These are phyloP conservation scores for Ethmia dodecea DNA, from an alignment of 2,888 invertebrate species.

Conservation along the genomic window DNA sequence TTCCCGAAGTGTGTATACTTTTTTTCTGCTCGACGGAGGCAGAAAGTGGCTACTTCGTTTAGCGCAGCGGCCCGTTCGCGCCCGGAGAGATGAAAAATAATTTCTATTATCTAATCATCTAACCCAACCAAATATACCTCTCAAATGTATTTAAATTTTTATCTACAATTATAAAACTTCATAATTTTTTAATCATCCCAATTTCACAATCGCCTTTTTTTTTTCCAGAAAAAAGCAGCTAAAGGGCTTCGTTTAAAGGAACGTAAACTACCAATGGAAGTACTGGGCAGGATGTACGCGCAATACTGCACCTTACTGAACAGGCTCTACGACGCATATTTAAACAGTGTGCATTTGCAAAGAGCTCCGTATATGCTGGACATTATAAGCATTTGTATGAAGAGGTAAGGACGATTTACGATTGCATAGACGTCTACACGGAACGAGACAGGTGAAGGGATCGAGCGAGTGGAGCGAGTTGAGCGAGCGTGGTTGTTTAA, in stretches of 20 bases:
- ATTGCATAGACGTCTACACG: constrained; percentile 37
- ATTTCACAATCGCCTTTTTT: background rate
- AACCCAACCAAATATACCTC: too few species aligned
- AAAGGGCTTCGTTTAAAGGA: constrained; percentile 25
- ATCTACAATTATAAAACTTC: background rate
- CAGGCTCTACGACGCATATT: constrained; percentile 35
- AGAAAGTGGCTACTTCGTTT: too few species aligned
- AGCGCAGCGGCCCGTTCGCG: too few species aligned
- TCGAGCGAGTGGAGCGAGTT: too few species aligned
- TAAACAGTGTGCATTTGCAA: constrained; percentile 38
- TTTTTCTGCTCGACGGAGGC: too few species aligned
- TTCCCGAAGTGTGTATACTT: too few species aligned
- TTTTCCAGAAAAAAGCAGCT: constrained; percentile 21
- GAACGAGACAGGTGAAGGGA: too few species aligned
- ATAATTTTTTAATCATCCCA: too few species aligned
- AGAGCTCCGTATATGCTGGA: constrained; percentile 32
- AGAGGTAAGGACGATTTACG: constrained; percentile 34
- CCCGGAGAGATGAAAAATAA: too few species aligned
- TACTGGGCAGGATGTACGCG: constrained; percentile 32
- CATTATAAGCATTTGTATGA: constrained; percentile 32
- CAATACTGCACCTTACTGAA: constrained; percentile 38
- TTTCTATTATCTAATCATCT: too few species aligned
- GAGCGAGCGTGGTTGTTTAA: too few species aligned
- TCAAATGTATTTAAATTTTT: background rate
- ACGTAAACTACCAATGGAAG: constrained; percentile 28